Percentiles rank a stretch among this genome's conserved stretches.
Evolutionary conservation across 2,888 invertebrate species (phyloP).

Genomic region (Oithona nana): DNA sequence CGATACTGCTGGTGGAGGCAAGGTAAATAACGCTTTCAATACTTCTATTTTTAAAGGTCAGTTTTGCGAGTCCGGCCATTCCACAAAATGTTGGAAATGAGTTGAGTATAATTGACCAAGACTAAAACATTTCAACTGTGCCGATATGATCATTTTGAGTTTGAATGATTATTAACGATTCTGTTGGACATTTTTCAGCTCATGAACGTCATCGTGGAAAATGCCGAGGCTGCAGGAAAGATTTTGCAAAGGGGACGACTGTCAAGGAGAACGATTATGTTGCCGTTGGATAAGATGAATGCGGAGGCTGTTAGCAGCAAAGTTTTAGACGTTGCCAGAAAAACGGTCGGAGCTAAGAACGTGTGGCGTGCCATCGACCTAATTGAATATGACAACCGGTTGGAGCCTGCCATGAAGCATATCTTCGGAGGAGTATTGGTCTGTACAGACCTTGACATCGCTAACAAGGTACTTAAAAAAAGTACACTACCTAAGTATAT

Average conservation of each 20-base stretch:
- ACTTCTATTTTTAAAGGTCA: no score
- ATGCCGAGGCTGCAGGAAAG: constrained; percentile 40
- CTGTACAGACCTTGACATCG: constrained; percentile 57
- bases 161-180: background rate
- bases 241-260: constrained; percentile 7
- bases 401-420: constrained; percentile 60
- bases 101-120: background rate
- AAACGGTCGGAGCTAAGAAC: constrained; percentile 54
- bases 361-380: constrained; percentile 61
- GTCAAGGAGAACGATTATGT: constrained; percentile 63
- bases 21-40: constrained; percentile 45
- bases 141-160: background rate
- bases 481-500: background rate
- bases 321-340: constrained; percentile 45
- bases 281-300: constrained; percentile 73
- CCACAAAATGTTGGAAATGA: constrained; percentile 1
- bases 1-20: constrained; percentile 64
- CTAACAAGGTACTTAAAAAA: constrained; percentile 41
- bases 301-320: constrained; percentile 39
- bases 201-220: constrained; percentile 75
- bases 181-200: constrained; percentile 51
- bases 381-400: constrained; percentile 43
- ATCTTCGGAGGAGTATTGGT: constrained; percentile 71
- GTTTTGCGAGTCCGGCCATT: no score
- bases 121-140: background rate